phyloP scores from a whole-genome alignment of 2,888 invertebrate species.

The Drosophila greeni region DNA sequence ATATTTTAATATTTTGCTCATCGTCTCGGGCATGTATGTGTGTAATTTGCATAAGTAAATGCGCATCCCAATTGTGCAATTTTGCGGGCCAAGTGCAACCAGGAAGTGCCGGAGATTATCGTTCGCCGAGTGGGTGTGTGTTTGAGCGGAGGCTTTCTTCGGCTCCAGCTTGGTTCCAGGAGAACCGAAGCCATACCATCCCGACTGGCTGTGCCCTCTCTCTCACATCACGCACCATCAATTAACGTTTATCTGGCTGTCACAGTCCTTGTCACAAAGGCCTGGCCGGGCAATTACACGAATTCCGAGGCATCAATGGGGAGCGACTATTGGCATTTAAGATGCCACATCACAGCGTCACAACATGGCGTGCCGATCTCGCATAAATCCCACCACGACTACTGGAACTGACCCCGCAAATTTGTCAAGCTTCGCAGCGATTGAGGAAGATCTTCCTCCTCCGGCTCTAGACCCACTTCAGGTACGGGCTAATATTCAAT shows the following conservation, averaged over 20 bases:
- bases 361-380: conserved; percentile 55
- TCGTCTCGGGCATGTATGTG: conserved; percentile 17
- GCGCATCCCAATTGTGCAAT: conserved; percentile 68
- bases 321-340: conserved; percentile 64
- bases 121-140: conserved; percentile 27
- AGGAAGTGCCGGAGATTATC: conserved; percentile 56
- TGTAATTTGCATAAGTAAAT: conserved; percentile 68
- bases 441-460: background rate
- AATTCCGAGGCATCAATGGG: conserved; percentile 63
- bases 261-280: conserved; percentile 43
- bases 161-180: background rate
- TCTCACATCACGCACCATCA: conserved; percentile 62
- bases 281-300: conserved; percentile 57
- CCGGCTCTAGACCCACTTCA: background rate
- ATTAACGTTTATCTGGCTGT: conserved; percentile 66
- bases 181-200: background rate
- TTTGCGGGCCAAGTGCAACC: conserved; percentile 54
- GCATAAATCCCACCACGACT: conserved; percentile 60
- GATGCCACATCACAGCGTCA: conserved; percentile 50
- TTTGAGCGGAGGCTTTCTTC: conserved; percentile 7
- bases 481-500: conserved; percentile 51
- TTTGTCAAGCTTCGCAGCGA: conserved; percentile 46
- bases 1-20: conserved; percentile 48
- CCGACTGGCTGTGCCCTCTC: background rate
- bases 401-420: conserved; percentile 32